These are phyloP conservation scores for Corythaeola cristata DNA, from an alignment of 2,113 vertebrate genomes.

Conservation along the genomic window DNA sequence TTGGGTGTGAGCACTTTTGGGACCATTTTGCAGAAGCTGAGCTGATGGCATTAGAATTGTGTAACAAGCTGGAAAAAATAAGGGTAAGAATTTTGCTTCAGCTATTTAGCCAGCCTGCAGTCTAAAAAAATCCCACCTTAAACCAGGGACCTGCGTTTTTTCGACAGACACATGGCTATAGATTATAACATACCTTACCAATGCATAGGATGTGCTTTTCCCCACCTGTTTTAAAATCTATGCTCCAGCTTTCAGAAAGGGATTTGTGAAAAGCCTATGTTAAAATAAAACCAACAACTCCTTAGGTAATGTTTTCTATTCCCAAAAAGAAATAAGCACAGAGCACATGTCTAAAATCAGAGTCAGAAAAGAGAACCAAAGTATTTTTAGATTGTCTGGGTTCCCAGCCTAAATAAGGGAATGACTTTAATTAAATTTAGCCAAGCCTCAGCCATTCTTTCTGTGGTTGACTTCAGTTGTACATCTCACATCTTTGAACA, in stretches of 20 bases:
- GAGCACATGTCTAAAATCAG: conserved; percentile 12
- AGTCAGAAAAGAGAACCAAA: neutral
- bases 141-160: conserved; percentile 23
- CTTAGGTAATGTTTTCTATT: neutral
- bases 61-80: neutral
- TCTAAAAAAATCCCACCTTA: neutral
- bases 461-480: conserved; percentile 6
- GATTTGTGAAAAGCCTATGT: neutral
- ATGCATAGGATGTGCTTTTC: neutral
- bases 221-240: neutral
- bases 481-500: conserved; percentile 21
- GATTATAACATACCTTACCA: neutral
- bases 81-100: neutral
- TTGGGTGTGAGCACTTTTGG: neutral
- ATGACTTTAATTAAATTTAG: conserved; percentile 31
- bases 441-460: conserved; percentile 16
- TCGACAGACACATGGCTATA: neutral
- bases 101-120: neutral
- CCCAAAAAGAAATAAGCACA: neutral
- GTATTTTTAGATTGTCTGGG: conserved; percentile 45
- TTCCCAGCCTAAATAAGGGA: conserved; percentile 8
- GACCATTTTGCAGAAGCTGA: neutral
- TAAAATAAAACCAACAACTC: neutral
- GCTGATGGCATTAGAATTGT: neutral
- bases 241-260: neutral